Evolutionary conservation across 2,888 invertebrate genomes (phyloP), one percentile per base, ranked within the genome.

Genomic region (Thelaira solivaga): DNA sequence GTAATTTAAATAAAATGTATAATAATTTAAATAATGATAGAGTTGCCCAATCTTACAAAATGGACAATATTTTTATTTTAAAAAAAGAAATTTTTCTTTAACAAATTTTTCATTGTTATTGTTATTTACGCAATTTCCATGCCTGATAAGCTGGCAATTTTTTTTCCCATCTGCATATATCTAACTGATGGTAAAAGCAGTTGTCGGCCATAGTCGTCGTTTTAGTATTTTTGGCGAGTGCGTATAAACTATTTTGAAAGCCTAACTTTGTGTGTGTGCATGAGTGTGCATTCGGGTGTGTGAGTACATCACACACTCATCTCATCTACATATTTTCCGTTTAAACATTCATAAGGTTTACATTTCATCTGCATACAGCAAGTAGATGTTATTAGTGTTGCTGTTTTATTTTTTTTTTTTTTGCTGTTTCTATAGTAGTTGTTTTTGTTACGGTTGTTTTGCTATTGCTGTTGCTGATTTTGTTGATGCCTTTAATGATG

Each of bases 321-420:
- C 26, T 51, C 39, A 31, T 31, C n/a, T 22, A 64, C 39, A 53
- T 61, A 34, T 18, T 45, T 36, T 45, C 34, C 62, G 65, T 39
- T 67, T 49, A 47, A 31, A 45, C 74, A 49, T 61, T 39, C 18
- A 69, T 53, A 62, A n/a, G 61, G 53, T 77, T 77, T 73, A 68
- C 68, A 77, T 77, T 68, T 64, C 78, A 68, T 59, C 61, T 75
- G 74, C 57, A n/a, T n/a, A n/a, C n/a, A 61, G 57, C 79, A 72
- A 76, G 57, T 74, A 68, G 51, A 20, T 61, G 29, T 36, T 62
- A 24, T 36, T 62, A 31, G 22, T 53, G n/a, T 34, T 62, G 4
- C 16, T 43, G 43, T 26, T 51, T 13, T 8, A 47, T 20, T 18
- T 67, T 36, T 49, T 53, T 34, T 24, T 53, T 34, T 59, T 34